Base-by-base conservation (phyloP, 2,888 invertebrate species). In the Philopedon plagiatum region DNA sequence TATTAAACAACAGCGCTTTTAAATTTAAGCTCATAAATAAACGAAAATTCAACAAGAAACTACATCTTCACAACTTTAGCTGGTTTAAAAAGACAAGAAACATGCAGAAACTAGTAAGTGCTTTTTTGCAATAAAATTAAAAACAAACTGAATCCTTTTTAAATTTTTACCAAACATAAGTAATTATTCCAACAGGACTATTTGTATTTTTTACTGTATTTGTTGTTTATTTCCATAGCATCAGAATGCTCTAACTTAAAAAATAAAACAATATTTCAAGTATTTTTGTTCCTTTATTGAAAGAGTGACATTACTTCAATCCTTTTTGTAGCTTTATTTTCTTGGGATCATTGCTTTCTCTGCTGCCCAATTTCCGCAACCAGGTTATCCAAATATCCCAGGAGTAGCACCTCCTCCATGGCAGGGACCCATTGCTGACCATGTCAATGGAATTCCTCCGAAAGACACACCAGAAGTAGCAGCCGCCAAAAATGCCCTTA, bases 391-490 rank as follows among this genome's bases (percentile, higher is more conserved):
- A n/a, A 9, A 62, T 39, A 46, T 63, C n/a, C 72, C 62, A n/a
- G 60, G 65, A 26, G 66, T 63, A 26, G n/a, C 44, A 1, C 71
- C 75, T 0, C 65, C 69, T 7, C 76, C 75, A 13, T 79, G 79
- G 79, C 63, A 62, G 5, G 79, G 79, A 32, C 79, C 78, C 37
- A 37, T 74, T 11, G 76, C 79, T 7, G 71, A 77, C 46, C 76
- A 78, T 49, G 51, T 73, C 13, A 61, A 64, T 15, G 79, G 79
- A 7, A 66, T 73, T 8, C 73, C 77, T 34, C 80, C 79, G 5
- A 46, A 60, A 29, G 81, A 80, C 11, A 80, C 80, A 2, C 77
- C 78, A 1, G 81, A 81, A 73, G 80, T 81, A 37, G 72, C 73
- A 9, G 62, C 71, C 7, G 79, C 80, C 11, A 77, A 77, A 56